Evolutionary conservation across 2,113 vertebrate species (phyloP), one percentile per base, ranked within the genome.

Genomic region (Prinia subflava): DNA sequence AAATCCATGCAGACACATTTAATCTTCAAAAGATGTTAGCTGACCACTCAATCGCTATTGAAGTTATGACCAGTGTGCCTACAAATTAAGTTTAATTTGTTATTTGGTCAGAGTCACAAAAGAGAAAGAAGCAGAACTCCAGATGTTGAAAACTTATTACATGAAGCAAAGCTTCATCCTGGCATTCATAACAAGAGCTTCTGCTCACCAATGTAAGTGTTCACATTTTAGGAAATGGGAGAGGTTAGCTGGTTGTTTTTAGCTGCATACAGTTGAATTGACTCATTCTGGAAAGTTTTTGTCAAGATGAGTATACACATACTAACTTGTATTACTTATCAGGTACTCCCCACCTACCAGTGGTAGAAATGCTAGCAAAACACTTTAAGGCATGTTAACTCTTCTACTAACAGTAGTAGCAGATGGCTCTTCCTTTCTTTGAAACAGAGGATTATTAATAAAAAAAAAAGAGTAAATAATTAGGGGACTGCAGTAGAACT

Each of bases 271-370:
- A 60, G 67, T 46, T 88, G 63, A 50, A 74, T 17, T 94, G 88
- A 93, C 85, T 96, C 82, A 90, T 73, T 92, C 46, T 59, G 94
- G 89, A 93, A 87, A 71, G n/a, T 68, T 93, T 90, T 65, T 69
- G 59, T 92, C n/a, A 71, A 71, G 24, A 67, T 76, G 42, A 94
- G 28, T 67, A 57, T 30, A 46, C 3, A 10, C 41, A 30, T 20
- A 39, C 5, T 73, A 56, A 81, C 13, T 62, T 82, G 15, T 62
- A 62, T 23, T 87, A 55, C 5, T 50, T 87, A 70, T 14, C 39
- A 65, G 82, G 33, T 93, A 73, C 19, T 83, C 25, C 22, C 28
- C 41, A 77, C 23, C 19, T 69, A 77, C 27, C 13, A 39, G 30
- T 22, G 67, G 27, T 6, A 84, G 41, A 89, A 95, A 82, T 31